Evolutionary conservation across 2,113 vertebrate species (phyloP).

Genomic region (Mus spicilegus): DNA sequence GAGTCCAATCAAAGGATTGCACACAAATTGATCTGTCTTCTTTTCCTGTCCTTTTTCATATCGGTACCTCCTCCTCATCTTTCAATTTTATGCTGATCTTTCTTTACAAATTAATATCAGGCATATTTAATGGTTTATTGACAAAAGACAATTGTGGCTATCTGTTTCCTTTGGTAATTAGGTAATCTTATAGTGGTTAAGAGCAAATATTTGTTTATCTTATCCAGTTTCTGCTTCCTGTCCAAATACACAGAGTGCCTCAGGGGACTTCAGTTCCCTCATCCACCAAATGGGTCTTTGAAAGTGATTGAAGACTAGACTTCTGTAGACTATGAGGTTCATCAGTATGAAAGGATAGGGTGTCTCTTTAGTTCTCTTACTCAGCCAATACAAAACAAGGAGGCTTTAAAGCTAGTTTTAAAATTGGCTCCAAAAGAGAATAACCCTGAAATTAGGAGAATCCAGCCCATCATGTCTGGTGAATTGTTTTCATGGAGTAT

Average conservation of each 20-base stretch:
- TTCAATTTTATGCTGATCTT: constrained; percentile 63
- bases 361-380: not conserved
- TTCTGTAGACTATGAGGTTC: not conserved
- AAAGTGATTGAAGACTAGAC: not conserved
- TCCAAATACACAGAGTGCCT: not conserved
- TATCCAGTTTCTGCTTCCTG: constrained; percentile 27
- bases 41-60: constrained; percentile 61
- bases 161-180: constrained; percentile 46
- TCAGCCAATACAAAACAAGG: not conserved
- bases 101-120: constrained; percentile 56
- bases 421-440: constrained; percentile 20
- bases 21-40: constrained; percentile 47
- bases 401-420: not conserved
- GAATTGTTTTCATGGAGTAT: not conserved
- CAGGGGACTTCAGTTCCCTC: not conserved
- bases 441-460: not conserved
- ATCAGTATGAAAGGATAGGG: not conserved
- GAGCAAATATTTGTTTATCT: constrained; percentile 20
- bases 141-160: constrained; percentile 29
- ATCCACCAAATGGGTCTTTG: not conserved
- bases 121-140: constrained; percentile 37
- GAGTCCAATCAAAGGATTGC: constrained; percentile 62
- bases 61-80: not conserved
- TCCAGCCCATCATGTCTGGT: not conserved
- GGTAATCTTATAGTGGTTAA: constrained; percentile 52